Evolutionary conservation across 2,113 vertebrate genomes (phyloP), one percentile per base, ranked within the genome.

Genomic region (Hippoglossus stenolepis): DNA sequence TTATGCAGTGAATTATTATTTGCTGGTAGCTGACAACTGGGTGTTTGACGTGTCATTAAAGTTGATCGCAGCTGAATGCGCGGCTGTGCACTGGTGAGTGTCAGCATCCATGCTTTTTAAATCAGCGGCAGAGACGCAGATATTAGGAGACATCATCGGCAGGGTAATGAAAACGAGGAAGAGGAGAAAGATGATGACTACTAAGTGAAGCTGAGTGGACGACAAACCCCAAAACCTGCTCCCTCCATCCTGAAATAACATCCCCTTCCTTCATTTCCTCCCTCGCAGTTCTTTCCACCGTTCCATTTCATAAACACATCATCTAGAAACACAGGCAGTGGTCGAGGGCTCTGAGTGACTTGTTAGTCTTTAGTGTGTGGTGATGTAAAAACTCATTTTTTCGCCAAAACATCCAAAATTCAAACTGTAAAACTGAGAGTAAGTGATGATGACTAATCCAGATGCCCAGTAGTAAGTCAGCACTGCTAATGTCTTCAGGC

Each of bases 1-100:
- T 90, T 79, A 92, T 77, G 87, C 14, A 9, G 20, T 61, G 83
- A 87, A 87, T 90, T 79, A 91, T 85, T 86, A 84, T 83, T 87
- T 72, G 73, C 70, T 68, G 78, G 84, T 69, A 45, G 78, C 69
- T 70, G 70, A 77, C 89, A 72, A 91, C 70, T 80, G 75, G 71
- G 58, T 3, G 73, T 65, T 83, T 69, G 21, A 47, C 23, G 3
- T 84, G 75, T 80, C 85, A 63, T 12, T 83, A 75, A 68, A 71
- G 80, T 70, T 72, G 66, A 67, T 69, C 11, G 17, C 5, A 75
- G 63, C 67, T 81, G 61, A 54, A 57, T 14, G 77, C 57, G 65
- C 79, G 54, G 49, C 47, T 10, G 77, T 59, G 70, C 47, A 51
- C 2, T 51, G 47, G 26, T 35, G 4, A 54, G 45, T 6, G 14